A percentile compares a stretch with the other conserved stretches of the same genome.
Evolutionary conservation across 2,888 invertebrate species (phyloP).

Genomic region (Arctia plantaginis): DNA sequence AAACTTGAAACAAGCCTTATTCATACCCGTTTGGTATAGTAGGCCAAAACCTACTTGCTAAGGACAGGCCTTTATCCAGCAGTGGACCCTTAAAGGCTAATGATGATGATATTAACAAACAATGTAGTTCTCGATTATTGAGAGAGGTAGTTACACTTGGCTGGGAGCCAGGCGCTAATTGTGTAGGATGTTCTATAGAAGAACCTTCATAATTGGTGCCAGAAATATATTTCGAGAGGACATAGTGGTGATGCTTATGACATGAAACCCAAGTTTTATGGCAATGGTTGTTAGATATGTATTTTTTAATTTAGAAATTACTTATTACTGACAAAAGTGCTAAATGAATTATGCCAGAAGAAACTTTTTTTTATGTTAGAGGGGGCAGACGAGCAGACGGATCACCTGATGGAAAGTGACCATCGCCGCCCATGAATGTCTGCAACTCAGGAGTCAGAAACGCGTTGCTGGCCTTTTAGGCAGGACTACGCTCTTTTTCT

Average conservation of each 20-base stretch:
- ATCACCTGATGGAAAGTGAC: too few relatives aligned
- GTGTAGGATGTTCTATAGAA: not conserved
- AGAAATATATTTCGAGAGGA: not conserved
- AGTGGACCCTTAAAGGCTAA: too few relatives aligned
- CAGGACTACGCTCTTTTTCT: too few relatives aligned
- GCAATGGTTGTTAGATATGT: not conserved
- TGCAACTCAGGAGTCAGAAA: too few relatives aligned
- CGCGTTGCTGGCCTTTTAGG: too few relatives aligned
- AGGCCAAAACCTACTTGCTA: too few relatives aligned
- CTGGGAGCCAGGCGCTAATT: constrained; percentile 13
- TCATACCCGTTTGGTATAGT: too few relatives aligned
- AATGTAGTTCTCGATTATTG: not conserved
- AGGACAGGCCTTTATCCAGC: too few relatives aligned
- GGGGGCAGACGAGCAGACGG: too few relatives aligned
- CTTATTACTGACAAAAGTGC: not conserved
- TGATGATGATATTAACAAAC: not conserved
- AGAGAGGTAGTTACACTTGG: constrained; percentile 1
- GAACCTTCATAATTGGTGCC: not conserved
- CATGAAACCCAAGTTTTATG: not conserved
- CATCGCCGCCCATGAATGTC: too few relatives aligned
- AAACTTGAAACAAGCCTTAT: too few relatives aligned
- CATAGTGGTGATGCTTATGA: not conserved
- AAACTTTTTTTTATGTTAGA: too few relatives aligned
- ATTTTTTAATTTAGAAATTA: not conserved
- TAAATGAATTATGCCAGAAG: not conserved